Percentiles rank a stretch among this genome's conserved stretches.
These are phyloP conservation scores for Gambelia wislizenii DNA, from an alignment of 2,797 vertebrate species.

Conservation along the genomic window DNA sequence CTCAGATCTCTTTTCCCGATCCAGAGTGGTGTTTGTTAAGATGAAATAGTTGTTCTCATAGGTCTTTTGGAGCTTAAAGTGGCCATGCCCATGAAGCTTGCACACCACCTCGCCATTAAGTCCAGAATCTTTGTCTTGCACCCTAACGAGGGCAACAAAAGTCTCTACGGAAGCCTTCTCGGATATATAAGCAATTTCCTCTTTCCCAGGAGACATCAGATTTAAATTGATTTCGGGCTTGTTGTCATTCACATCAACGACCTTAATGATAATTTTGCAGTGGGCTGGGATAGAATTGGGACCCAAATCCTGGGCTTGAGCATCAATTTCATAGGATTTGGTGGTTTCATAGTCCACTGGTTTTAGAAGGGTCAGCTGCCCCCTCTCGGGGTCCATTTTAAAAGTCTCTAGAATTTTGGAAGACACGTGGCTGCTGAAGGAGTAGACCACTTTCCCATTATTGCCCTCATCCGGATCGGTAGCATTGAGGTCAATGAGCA, in stretches of 20 bases:
- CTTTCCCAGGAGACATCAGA: constrained; percentile 93
- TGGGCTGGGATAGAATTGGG: constrained; percentile 97
- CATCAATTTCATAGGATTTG: constrained; percentile 93
- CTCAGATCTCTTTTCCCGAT: constrained; percentile 95
- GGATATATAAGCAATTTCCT: constrained; percentile 93
- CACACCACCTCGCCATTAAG: constrained; percentile 92
- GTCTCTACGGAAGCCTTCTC: constrained; percentile 92
- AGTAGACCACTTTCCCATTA: constrained; percentile 94
- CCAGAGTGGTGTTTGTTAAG: constrained; percentile 92
- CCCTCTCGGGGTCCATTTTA: constrained; percentile 90
- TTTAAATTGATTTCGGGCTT: constrained; percentile 96
- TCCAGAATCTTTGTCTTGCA: constrained; percentile 92
- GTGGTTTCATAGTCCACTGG: constrained; percentile 94
- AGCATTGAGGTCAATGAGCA: constrained; percentile 94
- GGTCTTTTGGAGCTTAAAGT: constrained; percentile 95
- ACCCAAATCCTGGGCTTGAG: constrained; percentile 95
- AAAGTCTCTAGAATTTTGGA: constrained; percentile 93
- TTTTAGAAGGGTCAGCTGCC: constrained; percentile 91
- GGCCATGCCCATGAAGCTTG: constrained; percentile 92
- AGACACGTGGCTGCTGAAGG: constrained; percentile 94
- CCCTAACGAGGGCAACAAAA: constrained; percentile 93
- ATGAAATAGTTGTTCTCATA: constrained; percentile 98
- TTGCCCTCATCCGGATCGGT: constrained; percentile 97
- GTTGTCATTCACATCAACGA: constrained; percentile 97
- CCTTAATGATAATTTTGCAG: constrained; percentile 95